Evolutionary conservation across 2,797 vertebrate genomes (phyloP).

Genomic region (Zalophus californianus): DNA sequence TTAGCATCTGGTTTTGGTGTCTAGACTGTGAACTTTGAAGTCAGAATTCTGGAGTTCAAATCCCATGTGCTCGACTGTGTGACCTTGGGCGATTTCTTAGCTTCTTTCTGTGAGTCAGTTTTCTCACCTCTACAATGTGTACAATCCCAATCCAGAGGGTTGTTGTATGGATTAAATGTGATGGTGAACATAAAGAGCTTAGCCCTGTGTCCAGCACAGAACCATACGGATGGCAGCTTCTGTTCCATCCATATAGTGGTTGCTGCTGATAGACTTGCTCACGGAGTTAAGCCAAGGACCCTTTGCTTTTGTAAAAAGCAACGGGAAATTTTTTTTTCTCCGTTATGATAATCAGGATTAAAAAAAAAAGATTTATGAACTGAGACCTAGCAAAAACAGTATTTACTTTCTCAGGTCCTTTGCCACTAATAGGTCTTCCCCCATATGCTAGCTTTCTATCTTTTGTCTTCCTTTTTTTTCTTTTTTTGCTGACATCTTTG

Average conservation of each 20-base stretch:
- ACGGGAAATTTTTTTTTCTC: too few relatives aligned
- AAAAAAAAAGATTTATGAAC: not conserved
- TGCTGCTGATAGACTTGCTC: not conserved
- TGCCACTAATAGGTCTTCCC: not conserved
- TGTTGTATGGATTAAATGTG: not conserved
- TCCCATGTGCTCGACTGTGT: not conserved
- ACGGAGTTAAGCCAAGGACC: not conserved
- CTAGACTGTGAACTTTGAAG: not conserved
- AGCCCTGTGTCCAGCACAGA: fast-evolving
- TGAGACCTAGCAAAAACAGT: not conserved
- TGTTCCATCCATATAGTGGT: not conserved
- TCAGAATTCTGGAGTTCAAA: not conserved
- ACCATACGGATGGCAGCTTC: not conserved
- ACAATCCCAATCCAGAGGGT: not conserved
- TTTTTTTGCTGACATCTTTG: not conserved
- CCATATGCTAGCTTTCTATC: not conserved
- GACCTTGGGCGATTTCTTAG: not conserved
- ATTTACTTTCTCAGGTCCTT: not conserved
- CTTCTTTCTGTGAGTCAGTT: not conserved
- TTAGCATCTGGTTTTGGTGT: not conserved
- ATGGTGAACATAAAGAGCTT: not conserved
- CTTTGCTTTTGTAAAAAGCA: not conserved
- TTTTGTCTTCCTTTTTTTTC: not conserved
- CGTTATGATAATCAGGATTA: not conserved
- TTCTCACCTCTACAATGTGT: not conserved